Percentiles rank a stretch among this genome's conserved stretches.
These are phyloP conservation scores for Caenorhabditis latens DNA, from an alignment of 1,140 invertebrate species.

Conservation along the genomic window DNA sequence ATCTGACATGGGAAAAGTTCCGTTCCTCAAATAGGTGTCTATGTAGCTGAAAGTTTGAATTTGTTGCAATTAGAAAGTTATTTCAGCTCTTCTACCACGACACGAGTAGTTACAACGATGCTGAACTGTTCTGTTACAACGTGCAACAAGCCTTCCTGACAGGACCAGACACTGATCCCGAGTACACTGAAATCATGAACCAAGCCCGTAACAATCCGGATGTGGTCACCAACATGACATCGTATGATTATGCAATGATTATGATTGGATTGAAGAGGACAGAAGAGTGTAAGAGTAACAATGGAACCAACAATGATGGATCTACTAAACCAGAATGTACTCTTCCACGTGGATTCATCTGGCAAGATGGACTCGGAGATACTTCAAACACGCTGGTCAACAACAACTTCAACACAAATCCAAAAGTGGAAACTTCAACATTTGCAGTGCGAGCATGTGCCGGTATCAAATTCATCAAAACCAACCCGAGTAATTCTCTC, in stretches of 20 bases:
- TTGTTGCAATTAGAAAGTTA: too few relatives aligned
- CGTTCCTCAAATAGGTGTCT: too few relatives aligned
- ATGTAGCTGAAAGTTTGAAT: too few relatives aligned
- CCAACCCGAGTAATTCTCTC: not conserved
- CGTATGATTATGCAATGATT: not conserved
- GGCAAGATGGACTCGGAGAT: constrained; percentile 24
- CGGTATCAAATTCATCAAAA: not conserved
- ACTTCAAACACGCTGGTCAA: constrained; percentile 26
- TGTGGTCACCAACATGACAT: not conserved
- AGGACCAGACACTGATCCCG: not conserved
- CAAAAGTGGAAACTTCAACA: constrained; percentile 10
- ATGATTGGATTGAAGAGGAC: constrained; percentile 30
- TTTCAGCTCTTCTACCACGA: constrained; percentile 34
- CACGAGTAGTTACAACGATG: constrained; percentile 6
- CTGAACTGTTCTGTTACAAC: not conserved
- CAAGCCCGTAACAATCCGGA: not conserved
- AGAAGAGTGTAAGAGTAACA: not conserved
- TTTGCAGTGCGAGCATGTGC: not conserved
- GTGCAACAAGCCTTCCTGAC: constrained; percentile 1
- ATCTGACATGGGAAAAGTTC: too few relatives aligned
- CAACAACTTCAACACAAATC: not conserved
- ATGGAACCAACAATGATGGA: not conserved
- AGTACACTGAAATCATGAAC: constrained; percentile 3
- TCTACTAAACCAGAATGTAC: not conserved
- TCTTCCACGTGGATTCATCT: constrained; percentile 16